Base-by-base conservation (phyloP, 2,113 vertebrate species). In the Leucopternis melanops region DNA sequence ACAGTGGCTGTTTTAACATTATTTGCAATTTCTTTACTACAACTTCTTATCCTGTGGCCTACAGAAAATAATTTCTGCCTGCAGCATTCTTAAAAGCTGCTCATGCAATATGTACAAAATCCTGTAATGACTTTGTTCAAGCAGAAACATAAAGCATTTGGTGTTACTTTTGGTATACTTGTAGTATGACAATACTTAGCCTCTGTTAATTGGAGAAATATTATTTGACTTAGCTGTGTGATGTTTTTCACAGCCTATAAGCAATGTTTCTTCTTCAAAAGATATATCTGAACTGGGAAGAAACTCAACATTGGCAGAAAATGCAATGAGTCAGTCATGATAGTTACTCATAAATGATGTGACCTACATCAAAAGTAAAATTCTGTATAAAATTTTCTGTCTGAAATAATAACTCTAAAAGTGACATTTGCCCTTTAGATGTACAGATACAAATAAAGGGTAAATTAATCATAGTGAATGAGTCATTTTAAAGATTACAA, bases 401-500 rank as follows among this genome's bases (percentile, higher is more conserved):
- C 52, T 85, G 65, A 97, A 96, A 93, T 96, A 97, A 96, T 94
- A 57, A 70, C 78, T 86, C 20, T 70, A 65, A 78, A 91, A 95
- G 77, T 97, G 93, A 92, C 92, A 94, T 97, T 97, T 97, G 65
- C 91, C 91, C 95, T 97, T 97, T 92, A 96, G 92, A 97, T 91
- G 95, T 67, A 88, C 50, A 72, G 96, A 93, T 96, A 96, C 71
- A 95, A 97, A 97, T 89, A 97, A 95, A 97, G 73, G 88, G 86
- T 95, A 93, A 97, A 97, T 96, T 96, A 96, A 97, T 96, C 94
- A 95, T 77, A 91, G 58, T 34, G 67, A 70, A 75, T 83, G 92
- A 97, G 87, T 97, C 23, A 95, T 94, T 94, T 95, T 95, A 92
- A 97, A 95, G 95, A 97, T 97, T 86, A 86, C 80, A 92, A 92